phyloP scores from a whole-genome alignment of 2,888 invertebrate species.

The Hesperia comma region DNA sequence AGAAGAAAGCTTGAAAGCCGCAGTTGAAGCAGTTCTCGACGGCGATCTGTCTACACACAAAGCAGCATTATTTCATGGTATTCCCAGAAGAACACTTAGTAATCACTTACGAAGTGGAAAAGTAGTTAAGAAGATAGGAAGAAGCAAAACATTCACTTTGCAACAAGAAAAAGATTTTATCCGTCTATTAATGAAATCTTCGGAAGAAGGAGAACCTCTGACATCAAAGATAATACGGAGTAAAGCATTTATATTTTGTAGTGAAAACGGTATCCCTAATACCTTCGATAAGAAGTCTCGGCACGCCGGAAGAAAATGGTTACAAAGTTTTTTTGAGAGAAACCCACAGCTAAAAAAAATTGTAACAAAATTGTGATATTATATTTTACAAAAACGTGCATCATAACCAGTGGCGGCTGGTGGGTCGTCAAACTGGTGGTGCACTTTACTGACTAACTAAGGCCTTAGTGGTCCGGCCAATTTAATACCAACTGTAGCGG shows the following conservation, averaged over 20 bases:
- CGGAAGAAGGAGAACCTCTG: conserved; percentile 38
- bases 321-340: neutral
- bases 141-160: neutral
- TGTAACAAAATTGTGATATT: too few relatives aligned
- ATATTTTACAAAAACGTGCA: too few relatives aligned
- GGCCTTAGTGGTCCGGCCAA: too few relatives aligned
- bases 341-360: too few relatives aligned
- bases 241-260: conserved; percentile 41
- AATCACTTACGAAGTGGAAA: neutral
- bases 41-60: neutral
- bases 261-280: conserved; percentile 34
- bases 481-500: too few relatives aligned
- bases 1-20: neutral
- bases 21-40: neutral
- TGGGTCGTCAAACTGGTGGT: too few relatives aligned
- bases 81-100: neutral
- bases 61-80: neutral
- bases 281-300: conserved; percentile 29
- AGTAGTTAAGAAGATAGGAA: neutral
- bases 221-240: conserved; percentile 39
- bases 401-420: too few relatives aligned
- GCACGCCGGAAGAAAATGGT: conserved; percentile 41
- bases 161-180: neutral
- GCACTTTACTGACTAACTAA: too few relatives aligned
- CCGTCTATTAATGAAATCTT: conserved; percentile 11